Percentiles rank a stretch among this genome's conserved stretches.
These are phyloP conservation scores for Anabacerthia variegaticeps DNA, from an alignment of 2,797 vertebrate genomes.

Conservation along the genomic window DNA sequence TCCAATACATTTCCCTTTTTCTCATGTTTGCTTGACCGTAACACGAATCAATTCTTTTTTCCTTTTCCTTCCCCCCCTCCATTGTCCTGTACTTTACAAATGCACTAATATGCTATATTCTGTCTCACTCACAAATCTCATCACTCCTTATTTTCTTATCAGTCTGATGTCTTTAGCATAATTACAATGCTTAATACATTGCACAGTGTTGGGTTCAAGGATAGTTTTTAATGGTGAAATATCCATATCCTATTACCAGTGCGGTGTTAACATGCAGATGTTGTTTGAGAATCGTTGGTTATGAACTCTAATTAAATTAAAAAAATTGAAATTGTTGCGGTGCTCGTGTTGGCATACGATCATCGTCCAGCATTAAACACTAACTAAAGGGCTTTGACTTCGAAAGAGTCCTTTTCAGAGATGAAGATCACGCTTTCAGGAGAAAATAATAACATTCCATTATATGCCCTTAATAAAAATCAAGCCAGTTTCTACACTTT, in stretches of 20 bases:
- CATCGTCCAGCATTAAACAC: neutral
- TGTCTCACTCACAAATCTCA: neutral
- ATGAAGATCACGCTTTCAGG: neutral
- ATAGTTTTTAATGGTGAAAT: neutral
- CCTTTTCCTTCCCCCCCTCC: rapidly evolving
- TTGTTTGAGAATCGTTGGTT: neutral
- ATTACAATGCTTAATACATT: neutral
- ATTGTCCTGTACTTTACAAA: neutral
- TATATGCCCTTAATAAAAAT: neutral
- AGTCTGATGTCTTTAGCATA: neutral
- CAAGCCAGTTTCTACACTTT: neutral
- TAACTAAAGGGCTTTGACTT: neutral
- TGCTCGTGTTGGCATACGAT: neutral
- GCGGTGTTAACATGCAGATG: neutral
- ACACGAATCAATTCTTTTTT: rapidly evolving
- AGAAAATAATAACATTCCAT: neutral
- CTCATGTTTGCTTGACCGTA: neutral
- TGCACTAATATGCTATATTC: neutral
- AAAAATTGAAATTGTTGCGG: neutral
- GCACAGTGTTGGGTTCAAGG: neutral
- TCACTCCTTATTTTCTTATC: neutral
- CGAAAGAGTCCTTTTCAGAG: neutral
- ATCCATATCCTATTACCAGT: neutral
- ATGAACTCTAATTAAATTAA: neutral
- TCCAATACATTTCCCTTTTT: neutral